These are phyloP conservation scores for Camponotus pennsylvanicus DNA, from an alignment of 1,140 invertebrate species.

Conservation along the genomic window DNA sequence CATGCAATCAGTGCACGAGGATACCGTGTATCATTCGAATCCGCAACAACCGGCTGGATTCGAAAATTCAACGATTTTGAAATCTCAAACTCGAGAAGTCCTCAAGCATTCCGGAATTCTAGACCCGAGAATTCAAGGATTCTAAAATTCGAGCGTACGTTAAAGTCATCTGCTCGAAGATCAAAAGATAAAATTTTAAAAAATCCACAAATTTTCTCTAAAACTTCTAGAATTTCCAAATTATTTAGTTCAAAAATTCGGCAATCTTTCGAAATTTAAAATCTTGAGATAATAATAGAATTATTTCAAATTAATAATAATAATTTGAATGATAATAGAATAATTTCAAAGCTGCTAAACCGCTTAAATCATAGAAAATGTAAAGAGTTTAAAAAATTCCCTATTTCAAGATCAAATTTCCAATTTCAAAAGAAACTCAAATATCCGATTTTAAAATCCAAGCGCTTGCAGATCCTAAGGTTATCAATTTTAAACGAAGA, in stretches of 20 bases:
- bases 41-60: background rate
- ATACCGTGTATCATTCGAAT: conserved; percentile 53
- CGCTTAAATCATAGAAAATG: background rate
- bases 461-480: background rate
- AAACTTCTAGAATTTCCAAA: background rate
- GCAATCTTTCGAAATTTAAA: background rate
- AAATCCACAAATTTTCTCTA: background rate
- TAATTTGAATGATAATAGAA: too few relatives aligned
- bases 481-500: background rate
- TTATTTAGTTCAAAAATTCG: background rate
- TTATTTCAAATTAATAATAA: background rate
- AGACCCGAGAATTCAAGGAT: background rate
- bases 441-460: background rate
- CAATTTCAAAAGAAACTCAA: background rate
- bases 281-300: too few relatives aligned
- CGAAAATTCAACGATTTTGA: background rate
- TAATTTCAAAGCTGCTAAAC: background rate
- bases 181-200: background rate
- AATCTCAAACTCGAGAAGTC: background rate
- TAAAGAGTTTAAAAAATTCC: background rate
- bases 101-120: background rate
- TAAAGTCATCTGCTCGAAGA: background rate
- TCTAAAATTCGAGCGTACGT: background rate
- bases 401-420: background rate
- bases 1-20: conserved; percentile 72